Evolutionary conservation across 2,113 vertebrate genomes (phyloP).

Genomic region (Corvus hawaiiensis): DNA sequence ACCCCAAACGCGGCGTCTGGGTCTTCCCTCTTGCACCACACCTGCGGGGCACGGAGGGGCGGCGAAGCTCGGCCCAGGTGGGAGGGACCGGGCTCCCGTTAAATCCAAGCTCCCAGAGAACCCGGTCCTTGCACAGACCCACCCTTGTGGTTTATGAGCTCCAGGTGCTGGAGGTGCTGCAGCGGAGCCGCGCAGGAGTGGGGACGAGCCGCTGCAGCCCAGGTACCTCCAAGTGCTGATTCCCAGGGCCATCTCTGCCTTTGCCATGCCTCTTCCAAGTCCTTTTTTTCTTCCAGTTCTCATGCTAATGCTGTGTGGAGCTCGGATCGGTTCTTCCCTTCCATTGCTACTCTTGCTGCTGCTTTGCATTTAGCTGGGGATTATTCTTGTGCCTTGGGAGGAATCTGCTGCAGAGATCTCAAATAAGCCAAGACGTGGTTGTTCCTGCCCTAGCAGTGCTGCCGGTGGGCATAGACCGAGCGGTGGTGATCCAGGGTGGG

Average conservation of each 20-base stretch:
- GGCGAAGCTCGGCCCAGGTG: slow-evolving; percentile 43
- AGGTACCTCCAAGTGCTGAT: not conserved
- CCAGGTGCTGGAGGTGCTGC: not conserved
- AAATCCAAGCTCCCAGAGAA: not conserved
- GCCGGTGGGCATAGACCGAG: not conserved
- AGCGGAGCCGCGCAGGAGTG: not conserved
- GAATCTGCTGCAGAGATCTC: not conserved
- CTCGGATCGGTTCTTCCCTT: not conserved
- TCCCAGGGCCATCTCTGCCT: not conserved
- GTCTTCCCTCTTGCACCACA: not conserved
- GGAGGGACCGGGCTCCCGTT: slow-evolving; percentile 37
- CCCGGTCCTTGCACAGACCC: not conserved
- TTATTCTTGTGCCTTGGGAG: not conserved
- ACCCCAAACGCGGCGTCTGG: not conserved
- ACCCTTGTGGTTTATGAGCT: not conserved
- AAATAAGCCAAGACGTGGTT: not conserved
- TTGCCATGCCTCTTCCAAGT: not conserved
- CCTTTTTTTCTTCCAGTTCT: not conserved
- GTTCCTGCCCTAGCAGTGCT: not conserved
- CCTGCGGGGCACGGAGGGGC: not conserved
- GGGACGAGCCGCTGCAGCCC: not conserved
- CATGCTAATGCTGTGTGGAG: not conserved
- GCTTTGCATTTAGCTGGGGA: not conserved
- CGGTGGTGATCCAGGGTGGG: not conserved
- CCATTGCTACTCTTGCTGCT: not conserved